Evolutionary conservation across 1,140 invertebrate genomes (phyloP).

Genomic region (Drosophila arawakana): DNA sequence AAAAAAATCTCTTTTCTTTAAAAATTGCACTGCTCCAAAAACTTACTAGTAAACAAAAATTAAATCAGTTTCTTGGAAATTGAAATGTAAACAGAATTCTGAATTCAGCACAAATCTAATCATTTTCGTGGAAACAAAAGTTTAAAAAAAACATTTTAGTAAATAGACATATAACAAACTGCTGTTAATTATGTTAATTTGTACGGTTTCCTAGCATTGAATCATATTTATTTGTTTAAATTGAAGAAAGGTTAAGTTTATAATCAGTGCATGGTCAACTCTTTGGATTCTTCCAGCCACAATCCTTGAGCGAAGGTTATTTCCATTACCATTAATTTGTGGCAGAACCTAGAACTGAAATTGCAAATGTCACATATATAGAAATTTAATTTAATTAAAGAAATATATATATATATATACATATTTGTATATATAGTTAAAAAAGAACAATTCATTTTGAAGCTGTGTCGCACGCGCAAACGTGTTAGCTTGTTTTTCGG

Average conservation of each 20-base stretch:
- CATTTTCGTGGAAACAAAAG: conserved; percentile 37
- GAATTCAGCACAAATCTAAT: background rate
- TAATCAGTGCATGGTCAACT: background rate
- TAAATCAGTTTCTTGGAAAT: background rate
- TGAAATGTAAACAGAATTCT: background rate
- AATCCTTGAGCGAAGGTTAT: conserved; percentile 66
- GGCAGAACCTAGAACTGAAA: conserved; percentile 4
- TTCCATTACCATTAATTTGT: conserved; percentile 59
- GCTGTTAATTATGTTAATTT: conserved; percentile 46
- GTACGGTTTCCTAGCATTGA: background rate
- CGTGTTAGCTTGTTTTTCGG: conserved; percentile 37
- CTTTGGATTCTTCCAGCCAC: background rate
- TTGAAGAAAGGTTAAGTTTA: background rate
- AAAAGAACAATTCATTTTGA: conserved; percentile 27
- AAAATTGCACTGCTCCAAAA: conserved; percentile 8
- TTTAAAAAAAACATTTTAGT: background rate
- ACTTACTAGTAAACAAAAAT: background rate
- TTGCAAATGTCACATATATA: no score
- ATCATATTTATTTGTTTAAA: background rate
- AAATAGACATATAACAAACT: conserved; percentile 26
- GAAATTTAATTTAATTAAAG: conserved; percentile 5
- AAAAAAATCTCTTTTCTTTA: no score
- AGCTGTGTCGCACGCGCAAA: conserved; percentile 42
- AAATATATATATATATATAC: conserved; percentile 10
- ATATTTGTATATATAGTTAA: no score